These are phyloP conservation scores for Drusus annulatus DNA, from an alignment of 1,140 invertebrate genomes.

Conservation along the genomic window DNA sequence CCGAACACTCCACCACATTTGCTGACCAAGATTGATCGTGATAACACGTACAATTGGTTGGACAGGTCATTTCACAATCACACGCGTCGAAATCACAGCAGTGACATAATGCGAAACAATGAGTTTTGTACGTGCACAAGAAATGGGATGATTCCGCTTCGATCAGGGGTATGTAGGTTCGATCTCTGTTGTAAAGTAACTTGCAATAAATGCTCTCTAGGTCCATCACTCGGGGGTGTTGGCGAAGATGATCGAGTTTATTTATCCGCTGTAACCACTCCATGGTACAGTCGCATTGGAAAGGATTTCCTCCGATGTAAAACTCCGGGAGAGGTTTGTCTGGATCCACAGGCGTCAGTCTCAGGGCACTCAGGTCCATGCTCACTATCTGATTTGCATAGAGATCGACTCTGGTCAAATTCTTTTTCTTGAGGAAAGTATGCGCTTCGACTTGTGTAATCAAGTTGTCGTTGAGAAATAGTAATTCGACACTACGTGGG, in stretches of 20 bases:
- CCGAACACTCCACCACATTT: conserved; percentile 93
- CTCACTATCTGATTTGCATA: conserved; percentile 88
- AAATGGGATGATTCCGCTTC: conserved; percentile 91
- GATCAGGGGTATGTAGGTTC: conserved; percentile 85
- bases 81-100: conserved; percentile 96
- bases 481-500: conserved; percentile 83
- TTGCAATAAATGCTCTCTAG: conserved; percentile 93
- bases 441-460: conserved; percentile 85
- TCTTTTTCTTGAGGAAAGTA: conserved; percentile 87
- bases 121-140: conserved; percentile 92
- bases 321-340: conserved; percentile 84
- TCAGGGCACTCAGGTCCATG: conserved; percentile 85
- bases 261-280: conserved; percentile 91
- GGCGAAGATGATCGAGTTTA: conserved; percentile 79
- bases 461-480: conserved; percentile 88
- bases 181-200: conserved; percentile 87
- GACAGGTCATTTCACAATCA: conserved; percentile 96
- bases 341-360: conserved; percentile 80
- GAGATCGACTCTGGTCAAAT: conserved; percentile 87
- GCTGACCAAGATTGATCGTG: conserved; percentile 95
- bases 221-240: conserved; percentile 92
- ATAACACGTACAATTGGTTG: conserved; percentile 93
- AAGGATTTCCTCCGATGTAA: conserved; percentile 90
- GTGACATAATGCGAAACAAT: conserved; percentile 93
- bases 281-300: conserved; percentile 90